phyloP scores from a whole-genome alignment of 2,888 invertebrate species.

The Drosophila macrospina region DNA sequence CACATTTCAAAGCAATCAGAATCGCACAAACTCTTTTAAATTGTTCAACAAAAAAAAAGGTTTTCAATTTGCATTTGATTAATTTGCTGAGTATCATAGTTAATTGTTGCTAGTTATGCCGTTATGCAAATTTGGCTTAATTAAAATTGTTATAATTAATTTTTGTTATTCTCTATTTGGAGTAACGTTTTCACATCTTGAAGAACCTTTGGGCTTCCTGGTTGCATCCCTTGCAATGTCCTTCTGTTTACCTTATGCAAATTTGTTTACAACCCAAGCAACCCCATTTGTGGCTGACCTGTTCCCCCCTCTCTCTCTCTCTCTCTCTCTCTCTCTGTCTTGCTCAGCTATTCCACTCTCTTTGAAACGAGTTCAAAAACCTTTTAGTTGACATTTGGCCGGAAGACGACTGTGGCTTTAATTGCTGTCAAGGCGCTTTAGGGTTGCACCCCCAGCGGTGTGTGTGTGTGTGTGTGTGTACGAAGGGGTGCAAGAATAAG shows the following conservation, averaged over 20 bases:
- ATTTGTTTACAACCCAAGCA: slow-evolving; percentile 43
- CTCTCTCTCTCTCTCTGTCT: too few relatives aligned
- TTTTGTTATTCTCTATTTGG: not conserved
- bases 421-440: slow-evolving; percentile 48
- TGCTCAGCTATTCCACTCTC: too few relatives aligned
- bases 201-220: slow-evolving; percentile 26
- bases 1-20: too few relatives aligned
- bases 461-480: not conserved
- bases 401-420: slow-evolving; percentile 63
- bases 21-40: too few relatives aligned
- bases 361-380: slow-evolving; percentile 71
- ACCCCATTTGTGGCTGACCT: slow-evolving; percentile 29
- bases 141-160: slow-evolving; percentile 4
- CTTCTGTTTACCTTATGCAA: slow-evolving; percentile 68
- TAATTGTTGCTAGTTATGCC: slow-evolving; percentile 2
- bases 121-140: slow-evolving; percentile 10
- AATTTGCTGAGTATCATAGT: not conserved
- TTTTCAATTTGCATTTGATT: not conserved
- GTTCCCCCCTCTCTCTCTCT: not conserved
- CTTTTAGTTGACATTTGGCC: slow-evolving; percentile 78
- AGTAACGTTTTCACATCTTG: not conserved
- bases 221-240: slow-evolving; percentile 17
- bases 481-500: not conserved
- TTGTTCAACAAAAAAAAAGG: not conserved
- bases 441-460: slow-evolving; percentile 26